Evolutionary conservation across 2,888 invertebrate genomes (phyloP).

Genomic region (Nymphalis c-album): DNA sequence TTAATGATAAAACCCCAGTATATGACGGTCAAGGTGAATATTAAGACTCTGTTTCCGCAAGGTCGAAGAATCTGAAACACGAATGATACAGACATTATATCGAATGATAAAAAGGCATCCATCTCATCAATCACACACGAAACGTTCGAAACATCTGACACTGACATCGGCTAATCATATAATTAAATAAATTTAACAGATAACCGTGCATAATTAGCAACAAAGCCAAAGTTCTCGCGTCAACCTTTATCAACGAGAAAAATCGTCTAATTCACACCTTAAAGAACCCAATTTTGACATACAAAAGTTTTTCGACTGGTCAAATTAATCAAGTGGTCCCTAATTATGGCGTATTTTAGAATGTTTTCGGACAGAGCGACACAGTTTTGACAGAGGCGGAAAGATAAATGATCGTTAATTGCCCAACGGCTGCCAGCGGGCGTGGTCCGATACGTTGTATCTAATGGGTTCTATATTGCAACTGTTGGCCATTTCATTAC

Average conservation of each 20-base stretch:
- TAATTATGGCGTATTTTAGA: slow-evolving; percentile 73
- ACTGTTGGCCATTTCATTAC: slow-evolving; percentile 46
- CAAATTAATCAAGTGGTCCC: slow-evolving; percentile 67
- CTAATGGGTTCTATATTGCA: slow-evolving; percentile 47
- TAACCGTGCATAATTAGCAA: slow-evolving; percentile 77
- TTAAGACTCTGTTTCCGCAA: slow-evolving; percentile 17
- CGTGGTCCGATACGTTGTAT: slow-evolving; percentile 48
- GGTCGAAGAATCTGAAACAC: slow-evolving; percentile 17
- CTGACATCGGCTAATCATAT: slow-evolving; percentile 51
- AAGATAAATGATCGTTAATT: slow-evolving; percentile 77
- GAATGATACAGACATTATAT: slow-evolving; percentile 30
- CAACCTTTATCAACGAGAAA: slow-evolving; percentile 77
- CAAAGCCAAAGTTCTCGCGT: slow-evolving; percentile 62
- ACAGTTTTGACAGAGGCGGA: slow-evolving; percentile 75
- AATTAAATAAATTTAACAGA: slow-evolving; percentile 76
- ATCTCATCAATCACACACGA: slow-evolving; percentile 64
- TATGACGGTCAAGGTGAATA: slow-evolving; percentile 23
- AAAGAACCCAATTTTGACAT: slow-evolving; percentile 60
- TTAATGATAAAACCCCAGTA: slow-evolving; percentile 8
- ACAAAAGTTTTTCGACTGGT: slow-evolving; percentile 55
- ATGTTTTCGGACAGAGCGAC: slow-evolving; percentile 71
- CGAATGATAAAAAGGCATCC: slow-evolving; percentile 45
- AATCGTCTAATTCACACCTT: slow-evolving; percentile 79
- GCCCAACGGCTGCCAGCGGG: slow-evolving; percentile 56
- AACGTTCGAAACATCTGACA: slow-evolving; percentile 45